Evolutionary conservation across 2,888 invertebrate species (phyloP).

Genomic region (Machimus rusticus): DNA sequence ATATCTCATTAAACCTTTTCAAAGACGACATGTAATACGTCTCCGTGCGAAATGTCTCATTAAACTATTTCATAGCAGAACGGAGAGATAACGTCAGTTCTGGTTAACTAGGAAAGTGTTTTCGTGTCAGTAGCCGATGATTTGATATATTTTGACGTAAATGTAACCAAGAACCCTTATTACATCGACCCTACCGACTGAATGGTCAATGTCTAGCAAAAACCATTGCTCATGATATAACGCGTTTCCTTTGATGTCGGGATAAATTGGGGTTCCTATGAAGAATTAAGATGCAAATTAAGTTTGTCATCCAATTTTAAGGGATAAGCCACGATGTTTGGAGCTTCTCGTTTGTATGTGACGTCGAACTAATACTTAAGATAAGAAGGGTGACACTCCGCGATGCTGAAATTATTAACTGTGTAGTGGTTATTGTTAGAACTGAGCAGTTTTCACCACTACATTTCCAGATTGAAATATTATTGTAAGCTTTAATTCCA

Average conservation of each 20-base stretch:
- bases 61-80: neutral
- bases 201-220: slow-evolving; percentile 22
- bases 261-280: slow-evolving; percentile 28
- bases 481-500: neutral
- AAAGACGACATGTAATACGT: neutral
- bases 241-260: slow-evolving; percentile 30
- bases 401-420: neutral
- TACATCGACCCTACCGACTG: slow-evolving; percentile 9
- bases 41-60: neutral
- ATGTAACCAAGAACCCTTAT: slow-evolving; percentile 32
- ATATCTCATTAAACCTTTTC: neutral
- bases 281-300: slow-evolving; percentile 33
- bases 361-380: neutral
- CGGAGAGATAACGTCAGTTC: neutral
- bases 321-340: slow-evolving; percentile 26
- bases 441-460: neutral
- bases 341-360: neutral
- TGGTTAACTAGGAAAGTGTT: neutral
- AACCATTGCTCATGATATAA: slow-evolving; percentile 7
- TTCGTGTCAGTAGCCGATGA: slow-evolving; percentile 21
- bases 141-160: slow-evolving; percentile 28
- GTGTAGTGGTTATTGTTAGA: neutral
- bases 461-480: neutral
- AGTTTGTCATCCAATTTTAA: slow-evolving; percentile 34
- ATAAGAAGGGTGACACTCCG: neutral